Percentiles rank a stretch among this genome's conserved stretches.
phyloP scores from a whole-genome alignment of 1,140 invertebrate species.

The Bombus vancouverensis region DNA sequence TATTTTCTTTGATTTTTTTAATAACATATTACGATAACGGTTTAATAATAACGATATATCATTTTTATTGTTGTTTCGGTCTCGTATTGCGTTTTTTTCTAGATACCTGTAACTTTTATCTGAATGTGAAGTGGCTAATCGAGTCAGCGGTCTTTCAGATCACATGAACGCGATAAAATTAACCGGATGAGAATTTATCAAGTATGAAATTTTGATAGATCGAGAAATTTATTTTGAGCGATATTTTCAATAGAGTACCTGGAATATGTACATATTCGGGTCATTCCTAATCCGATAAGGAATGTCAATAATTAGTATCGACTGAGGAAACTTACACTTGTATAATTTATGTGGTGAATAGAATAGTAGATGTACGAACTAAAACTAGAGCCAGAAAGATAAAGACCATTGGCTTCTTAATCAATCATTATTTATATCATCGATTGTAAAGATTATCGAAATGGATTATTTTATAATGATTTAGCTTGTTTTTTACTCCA shows the following conservation, averaged over 20 bases:
- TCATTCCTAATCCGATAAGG: not conserved
- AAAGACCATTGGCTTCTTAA: not conserved
- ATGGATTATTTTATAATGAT: not conserved
- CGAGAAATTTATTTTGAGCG: slow-evolving; percentile 15
- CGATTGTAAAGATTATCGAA: not conserved
- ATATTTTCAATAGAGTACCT: not conserved
- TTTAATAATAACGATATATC: no score
- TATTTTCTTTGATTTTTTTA: not conserved
- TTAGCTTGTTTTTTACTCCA: not conserved
- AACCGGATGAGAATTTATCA: not conserved
- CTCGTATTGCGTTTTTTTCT: not conserved
- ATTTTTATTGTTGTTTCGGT: not conserved
- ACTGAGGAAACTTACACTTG: not conserved
- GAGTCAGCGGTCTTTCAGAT: not conserved
- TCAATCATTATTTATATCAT: not conserved
- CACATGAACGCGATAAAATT: slow-evolving; percentile 18
- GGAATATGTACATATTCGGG: not conserved
- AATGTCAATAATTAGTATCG: slow-evolving; percentile 1
- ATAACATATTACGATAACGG: not conserved
- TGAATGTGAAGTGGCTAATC: not conserved
- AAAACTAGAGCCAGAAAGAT: not conserved
- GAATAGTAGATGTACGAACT: not conserved
- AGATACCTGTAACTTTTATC: not conserved
- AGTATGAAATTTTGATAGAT: slow-evolving; percentile 24
- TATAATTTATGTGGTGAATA: not conserved